Evolutionary conservation across 1,140 invertebrate genomes (phyloP).

Genomic region (Lordiphosa clarofinis): DNA sequence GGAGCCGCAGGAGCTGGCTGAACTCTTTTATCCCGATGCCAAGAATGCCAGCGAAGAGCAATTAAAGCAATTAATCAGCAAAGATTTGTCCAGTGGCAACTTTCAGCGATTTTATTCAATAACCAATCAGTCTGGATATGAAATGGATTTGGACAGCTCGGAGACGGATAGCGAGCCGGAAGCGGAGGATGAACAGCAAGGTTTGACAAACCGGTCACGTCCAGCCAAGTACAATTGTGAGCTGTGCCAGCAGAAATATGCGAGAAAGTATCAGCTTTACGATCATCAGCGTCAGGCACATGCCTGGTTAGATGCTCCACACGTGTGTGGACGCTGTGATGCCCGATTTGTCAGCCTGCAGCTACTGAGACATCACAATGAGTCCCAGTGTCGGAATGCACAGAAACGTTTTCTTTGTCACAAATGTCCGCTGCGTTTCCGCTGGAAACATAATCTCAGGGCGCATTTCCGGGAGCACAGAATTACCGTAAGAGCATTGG

Average conservation of each 20-base stretch:
- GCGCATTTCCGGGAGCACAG: constrained; percentile 57
- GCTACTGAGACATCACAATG: constrained; percentile 61
- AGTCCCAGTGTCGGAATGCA: constrained; percentile 65
- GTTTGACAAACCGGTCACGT: background rate
- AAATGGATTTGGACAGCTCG: constrained; percentile 63
- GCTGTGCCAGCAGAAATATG: constrained; percentile 79
- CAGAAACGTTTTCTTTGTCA: constrained; percentile 66
- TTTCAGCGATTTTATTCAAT: constrained; percentile 66
- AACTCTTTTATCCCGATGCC: constrained; percentile 61
- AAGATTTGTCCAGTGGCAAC: constrained; percentile 43
- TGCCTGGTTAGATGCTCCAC: constrained; percentile 62
- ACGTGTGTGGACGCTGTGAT: constrained; percentile 68
- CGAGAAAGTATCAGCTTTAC: constrained; percentile 71
- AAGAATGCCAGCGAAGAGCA: constrained; percentile 50
- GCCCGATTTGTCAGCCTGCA: constrained; percentile 59
- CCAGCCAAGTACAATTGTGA: constrained; percentile 74
- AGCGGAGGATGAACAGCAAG: constrained; percentile 17
- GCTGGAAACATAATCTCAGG: constrained; percentile 72
- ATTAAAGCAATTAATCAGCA: constrained; percentile 42
- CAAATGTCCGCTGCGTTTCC: constrained; percentile 68
- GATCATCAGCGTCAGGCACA: constrained; percentile 61
- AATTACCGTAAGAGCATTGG: constrained; percentile 49
- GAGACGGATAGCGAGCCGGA: constrained; percentile 58
- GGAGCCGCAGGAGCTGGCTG: constrained; percentile 41
- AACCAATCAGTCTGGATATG: constrained; percentile 65